A percentile compares a stretch with the other conserved stretches of the same genome.
These are phyloP conservation scores for Hetaerina americana DNA, from an alignment of 1,140 invertebrate genomes.

Conservation along the genomic window DNA sequence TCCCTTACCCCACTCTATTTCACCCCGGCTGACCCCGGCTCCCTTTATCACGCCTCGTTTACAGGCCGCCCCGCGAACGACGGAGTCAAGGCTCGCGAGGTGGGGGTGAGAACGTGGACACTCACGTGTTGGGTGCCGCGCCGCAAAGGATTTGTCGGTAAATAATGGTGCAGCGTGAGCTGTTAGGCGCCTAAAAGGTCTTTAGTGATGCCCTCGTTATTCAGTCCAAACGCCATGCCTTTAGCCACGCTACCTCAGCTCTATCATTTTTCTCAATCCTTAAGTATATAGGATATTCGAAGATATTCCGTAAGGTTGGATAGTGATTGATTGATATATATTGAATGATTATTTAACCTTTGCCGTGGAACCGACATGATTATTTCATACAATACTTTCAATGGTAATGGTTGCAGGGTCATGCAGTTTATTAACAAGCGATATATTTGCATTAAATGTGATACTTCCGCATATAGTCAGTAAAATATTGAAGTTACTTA, in stretches of 20 bases:
- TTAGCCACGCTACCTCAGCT: neutral
- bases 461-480: too few species aligned
- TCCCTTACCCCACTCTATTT: neutral
- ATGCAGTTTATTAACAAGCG: too few species aligned
- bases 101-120: too few species aligned
- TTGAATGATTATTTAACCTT: too few species aligned
- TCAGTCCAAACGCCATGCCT: neutral
- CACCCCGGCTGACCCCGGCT: neutral
- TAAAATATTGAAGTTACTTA: too few species aligned
- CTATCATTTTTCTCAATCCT: neutral
- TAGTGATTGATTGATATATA: too few species aligned
- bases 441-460: too few species aligned
- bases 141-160: neutral
- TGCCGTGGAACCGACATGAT: too few species aligned
- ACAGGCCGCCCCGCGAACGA: neutral
- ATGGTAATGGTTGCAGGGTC: too few species aligned
- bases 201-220: neutral
- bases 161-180: neutral
- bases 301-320: too few species aligned
- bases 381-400: too few species aligned
- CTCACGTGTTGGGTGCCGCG: neutral
- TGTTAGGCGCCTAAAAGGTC: neutral
- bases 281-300: too few species aligned
- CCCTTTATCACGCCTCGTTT: neutral
- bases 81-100: neutral